A percentile compares a stretch with the other conserved stretches of the same genome.
These are phyloP conservation scores for Sialis fuliginosa DNA, from an alignment of 2,888 invertebrate species.

Conservation along the genomic window DNA sequence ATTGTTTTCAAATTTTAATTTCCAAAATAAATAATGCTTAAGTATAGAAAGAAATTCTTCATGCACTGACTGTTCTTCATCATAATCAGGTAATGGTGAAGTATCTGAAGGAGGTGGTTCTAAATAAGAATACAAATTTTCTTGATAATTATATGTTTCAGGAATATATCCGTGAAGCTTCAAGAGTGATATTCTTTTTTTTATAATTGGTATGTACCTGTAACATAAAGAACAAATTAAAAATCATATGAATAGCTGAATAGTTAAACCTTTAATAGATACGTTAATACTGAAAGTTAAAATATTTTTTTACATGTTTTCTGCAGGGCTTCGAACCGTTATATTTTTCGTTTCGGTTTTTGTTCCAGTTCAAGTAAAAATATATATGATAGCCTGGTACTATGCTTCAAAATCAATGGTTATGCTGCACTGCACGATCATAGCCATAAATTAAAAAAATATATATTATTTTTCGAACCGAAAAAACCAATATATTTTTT, in stretches of 20 bases:
- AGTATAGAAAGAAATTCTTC: constrained; percentile 17
- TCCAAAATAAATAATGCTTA: constrained; percentile 18
- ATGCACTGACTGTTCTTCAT: constrained; percentile 16
- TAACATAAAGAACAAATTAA: constrained; percentile 9
- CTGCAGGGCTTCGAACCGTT: no score
- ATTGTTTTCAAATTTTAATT: constrained; percentile 21
- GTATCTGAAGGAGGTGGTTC: constrained; percentile 13
- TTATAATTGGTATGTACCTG: constrained; percentile 20
- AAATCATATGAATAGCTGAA: constrained; percentile 10
- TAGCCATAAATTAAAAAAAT: no score
- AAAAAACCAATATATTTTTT: no score
- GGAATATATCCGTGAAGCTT: constrained; percentile 25
- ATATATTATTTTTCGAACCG: no score
- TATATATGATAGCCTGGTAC: no score
- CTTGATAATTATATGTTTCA: constrained; percentile 20
- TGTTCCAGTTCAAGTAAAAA: no score
- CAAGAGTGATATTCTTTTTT: constrained; percentile 20
- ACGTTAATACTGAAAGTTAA: no score
- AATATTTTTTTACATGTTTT: no score
- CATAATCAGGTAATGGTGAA: constrained; percentile 7
- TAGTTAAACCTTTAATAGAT: constrained; percentile 25
- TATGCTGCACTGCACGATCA: no score
- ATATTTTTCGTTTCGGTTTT: no score
- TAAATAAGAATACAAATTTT: constrained; percentile 19
- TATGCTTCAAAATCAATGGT: no score